Evolutionary conservation across 2,797 vertebrate genomes (phyloP).

Genomic region (Periophthalmus magnuspinnatus): DNA sequence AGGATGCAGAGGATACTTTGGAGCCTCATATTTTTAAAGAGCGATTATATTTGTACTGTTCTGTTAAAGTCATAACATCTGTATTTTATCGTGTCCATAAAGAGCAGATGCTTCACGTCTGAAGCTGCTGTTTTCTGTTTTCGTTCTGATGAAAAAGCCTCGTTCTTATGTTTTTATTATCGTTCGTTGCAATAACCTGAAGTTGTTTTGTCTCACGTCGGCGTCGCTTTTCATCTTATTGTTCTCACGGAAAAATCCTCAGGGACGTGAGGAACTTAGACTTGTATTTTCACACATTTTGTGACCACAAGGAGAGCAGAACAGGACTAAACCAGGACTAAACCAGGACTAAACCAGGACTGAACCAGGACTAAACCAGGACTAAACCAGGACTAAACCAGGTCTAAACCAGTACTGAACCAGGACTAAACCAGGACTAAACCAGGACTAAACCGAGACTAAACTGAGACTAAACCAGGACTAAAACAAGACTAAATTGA

Average conservation of each 20-base stretch:
- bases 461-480: no score
- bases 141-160: no score
- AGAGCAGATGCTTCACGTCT: not conserved
- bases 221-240: no score
- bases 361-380: not conserved
- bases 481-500: no score
- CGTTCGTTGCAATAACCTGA: no score
- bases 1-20: not conserved
- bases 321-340: not conserved
- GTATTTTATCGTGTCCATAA: not conserved
- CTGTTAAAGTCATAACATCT: not conserved
- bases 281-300: no score
- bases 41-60: not conserved
- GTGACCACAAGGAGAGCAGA: not conserved
- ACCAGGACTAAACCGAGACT: no score
- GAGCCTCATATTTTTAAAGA: not conserved
- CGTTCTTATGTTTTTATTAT: no score
- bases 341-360: not conserved
- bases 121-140: no score
- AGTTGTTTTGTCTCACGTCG: no score
- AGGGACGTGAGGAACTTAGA: accelerated
- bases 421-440: not conserved
- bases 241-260: no score
- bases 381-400: not conserved
- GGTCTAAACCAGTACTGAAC: not conserved